Base-by-base conservation (phyloP, 2,797 vertebrate genomes). In the Salmo trutta region DNA sequence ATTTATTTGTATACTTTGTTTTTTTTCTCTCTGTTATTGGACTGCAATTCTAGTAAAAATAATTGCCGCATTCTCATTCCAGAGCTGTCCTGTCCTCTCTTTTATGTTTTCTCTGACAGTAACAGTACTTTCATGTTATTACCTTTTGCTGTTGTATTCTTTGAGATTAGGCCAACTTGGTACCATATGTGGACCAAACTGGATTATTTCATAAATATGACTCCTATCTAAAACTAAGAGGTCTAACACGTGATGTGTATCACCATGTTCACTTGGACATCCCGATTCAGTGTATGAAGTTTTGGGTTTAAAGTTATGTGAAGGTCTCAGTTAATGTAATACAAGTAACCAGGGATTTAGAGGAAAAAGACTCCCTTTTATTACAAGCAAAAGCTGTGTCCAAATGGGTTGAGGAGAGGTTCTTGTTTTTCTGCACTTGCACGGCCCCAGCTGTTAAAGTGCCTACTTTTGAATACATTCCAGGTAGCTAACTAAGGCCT, bases 401-500 rank as follows among this genome's bases (percentile, higher is more conserved):
- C 93, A 93, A 93, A 93, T 88, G 87, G 92, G 85, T 91, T 90
- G 85, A 92, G 89, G 86, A 90, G 87, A 87, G 79, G 33, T 71
- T 83, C 78, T 73, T 81, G 79, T 71, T 87, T 86, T 76, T 84
- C 77, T 82, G 88, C 88, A 87, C 90, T 89, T 88, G 88, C 90
- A 91, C 86, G 88, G 90, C 87, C 91, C 90, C 90, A 92, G 91
- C 95, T 94, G 84, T 93, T 74, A 90, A 97, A 93, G 96, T 97
- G 96, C 96, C 96, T 97, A 64, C 91, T 93, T 88, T 88, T 94
- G 88, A 95, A 96, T 94, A 97, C 97, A 99, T 99, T 99, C 97
- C 97, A 96, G 94, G 94, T 91, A 94, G 91, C 93, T 95, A 93
- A 90, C 41, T 24, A 19, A 85, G 86, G 89, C 91, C 95, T 95